Conservation (phyloP, 2,797 vertebrate genomes). For the Enteromius viviparus region DNA sequence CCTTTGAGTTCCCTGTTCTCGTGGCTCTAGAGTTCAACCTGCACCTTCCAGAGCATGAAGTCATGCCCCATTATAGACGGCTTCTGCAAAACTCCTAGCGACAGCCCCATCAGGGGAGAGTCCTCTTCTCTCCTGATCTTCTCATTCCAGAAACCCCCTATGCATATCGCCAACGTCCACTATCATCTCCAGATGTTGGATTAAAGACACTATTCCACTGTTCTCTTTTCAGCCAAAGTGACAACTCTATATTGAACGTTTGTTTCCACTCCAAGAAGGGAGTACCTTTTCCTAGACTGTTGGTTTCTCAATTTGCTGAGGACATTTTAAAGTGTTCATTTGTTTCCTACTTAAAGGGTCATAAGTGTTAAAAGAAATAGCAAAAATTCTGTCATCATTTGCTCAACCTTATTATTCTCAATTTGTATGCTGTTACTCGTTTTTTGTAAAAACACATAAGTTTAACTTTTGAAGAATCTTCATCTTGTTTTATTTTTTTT, state of each 20-base stretch:
- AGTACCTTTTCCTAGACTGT: slow-evolving; percentile 37
- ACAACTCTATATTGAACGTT: slow-evolving; percentile 55
- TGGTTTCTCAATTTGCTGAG: slow-evolving; percentile 54
- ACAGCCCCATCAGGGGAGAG: slow-evolving; percentile 76
- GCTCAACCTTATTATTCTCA: background rate
- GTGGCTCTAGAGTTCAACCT: slow-evolving; percentile 98
- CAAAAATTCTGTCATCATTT: background rate
- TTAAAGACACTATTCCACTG: slow-evolving; percentile 48
- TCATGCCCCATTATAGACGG: slow-evolving; percentile 99
- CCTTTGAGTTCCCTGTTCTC: slow-evolving; percentile 96
- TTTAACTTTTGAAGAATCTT: background rate
- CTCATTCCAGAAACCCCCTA: slow-evolving; percentile 20
- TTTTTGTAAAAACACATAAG: background rate
- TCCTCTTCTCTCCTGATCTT: slow-evolving; percentile 65
- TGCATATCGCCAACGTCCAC: slow-evolving; percentile 45
- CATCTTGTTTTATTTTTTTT: background rate
- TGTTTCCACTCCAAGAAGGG: slow-evolving; percentile 34
- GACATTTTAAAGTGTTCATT: slow-evolving; percentile 53
- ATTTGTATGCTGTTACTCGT: background rate
- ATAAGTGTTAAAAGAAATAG: background rate
- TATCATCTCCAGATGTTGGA: slow-evolving; percentile 41
- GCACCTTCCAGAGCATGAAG: slow-evolving; percentile 93
- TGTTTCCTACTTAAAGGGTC: slow-evolving; percentile 39
- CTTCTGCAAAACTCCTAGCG: slow-evolving; percentile 94
- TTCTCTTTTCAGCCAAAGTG: slow-evolving; percentile 75